phyloP scores from a whole-genome alignment of 2,888 invertebrate genomes.

The Nomada flava region DNA sequence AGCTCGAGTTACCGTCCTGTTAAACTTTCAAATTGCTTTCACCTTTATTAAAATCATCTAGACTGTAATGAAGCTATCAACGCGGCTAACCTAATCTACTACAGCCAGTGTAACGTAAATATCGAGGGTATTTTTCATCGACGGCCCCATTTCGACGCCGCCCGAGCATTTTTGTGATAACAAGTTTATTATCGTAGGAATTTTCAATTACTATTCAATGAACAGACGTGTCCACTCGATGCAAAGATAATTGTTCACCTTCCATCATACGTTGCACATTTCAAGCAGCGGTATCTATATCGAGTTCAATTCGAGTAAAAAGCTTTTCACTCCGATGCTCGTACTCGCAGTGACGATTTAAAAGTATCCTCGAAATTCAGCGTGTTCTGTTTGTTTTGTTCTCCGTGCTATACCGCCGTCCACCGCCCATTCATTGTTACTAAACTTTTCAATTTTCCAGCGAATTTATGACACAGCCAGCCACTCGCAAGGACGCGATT shows the following conservation, averaged over 20 bases:
- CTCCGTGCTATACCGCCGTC: background rate
- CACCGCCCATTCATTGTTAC: slow-evolving; percentile 17
- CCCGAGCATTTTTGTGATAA: background rate
- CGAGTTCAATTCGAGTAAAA: background rate
- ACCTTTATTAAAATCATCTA: slow-evolving; percentile 62
- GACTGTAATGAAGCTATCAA: slow-evolving; percentile 53
- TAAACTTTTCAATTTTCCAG: slow-evolving; percentile 45
- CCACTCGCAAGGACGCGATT: slow-evolving; percentile 28
- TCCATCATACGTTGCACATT: no score
- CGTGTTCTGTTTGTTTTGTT: background rate
- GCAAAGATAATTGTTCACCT: background rate
- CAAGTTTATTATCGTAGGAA: background rate
- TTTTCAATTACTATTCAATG: background rate
- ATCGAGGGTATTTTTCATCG: slow-evolving; percentile 13
- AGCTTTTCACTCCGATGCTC: background rate
- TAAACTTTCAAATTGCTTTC: slow-evolving; percentile 62
- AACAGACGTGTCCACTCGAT: background rate
- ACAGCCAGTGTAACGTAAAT: background rate
- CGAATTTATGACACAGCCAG: slow-evolving; percentile 34
- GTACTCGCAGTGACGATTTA: background rate
- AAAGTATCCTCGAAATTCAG: no score
- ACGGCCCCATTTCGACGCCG: slow-evolving; percentile 7
- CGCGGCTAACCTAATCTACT: slow-evolving; percentile 17
- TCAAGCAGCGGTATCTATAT: background rate
- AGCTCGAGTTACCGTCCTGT: slow-evolving; percentile 16